A percentile compares a stretch with the other conserved stretches of the same genome.
These are phyloP conservation scores for Propsilocerus akamusi DNA, from an alignment of 1,140 invertebrate genomes.

Conservation along the genomic window DNA sequence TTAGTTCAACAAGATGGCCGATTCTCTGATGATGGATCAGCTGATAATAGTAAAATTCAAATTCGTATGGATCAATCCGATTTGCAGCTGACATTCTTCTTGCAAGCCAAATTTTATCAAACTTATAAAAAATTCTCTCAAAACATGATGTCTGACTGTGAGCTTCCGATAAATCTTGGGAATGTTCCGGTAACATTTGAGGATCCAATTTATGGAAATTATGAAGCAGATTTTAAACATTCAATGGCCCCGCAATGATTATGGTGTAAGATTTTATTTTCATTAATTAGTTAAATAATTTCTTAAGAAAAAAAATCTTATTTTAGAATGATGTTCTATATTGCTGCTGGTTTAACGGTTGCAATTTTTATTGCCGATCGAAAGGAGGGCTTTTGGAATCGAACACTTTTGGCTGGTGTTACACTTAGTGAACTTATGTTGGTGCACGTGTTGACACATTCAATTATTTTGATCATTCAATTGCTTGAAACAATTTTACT, in stretches of 20 bases:
- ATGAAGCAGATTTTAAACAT: slow-evolving; percentile 39
- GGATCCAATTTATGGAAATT: slow-evolving; percentile 47
- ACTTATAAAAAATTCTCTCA: slow-evolving; percentile 37
- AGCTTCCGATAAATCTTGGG: slow-evolving; percentile 29
- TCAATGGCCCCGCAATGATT: slow-evolving; percentile 63
- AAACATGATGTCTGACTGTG: slow-evolving; percentile 34
- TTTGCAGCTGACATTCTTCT: slow-evolving; percentile 44
- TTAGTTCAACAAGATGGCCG: slow-evolving; percentile 32
- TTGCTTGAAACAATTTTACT: slow-evolving; percentile 35
- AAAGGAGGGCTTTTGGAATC: slow-evolving; percentile 56
- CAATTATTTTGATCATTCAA: slow-evolving; percentile 53
- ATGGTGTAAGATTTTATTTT: slow-evolving; percentile 34
- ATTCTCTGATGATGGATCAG: slow-evolving; percentile 24
- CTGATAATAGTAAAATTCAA: slow-evolving; percentile 36
- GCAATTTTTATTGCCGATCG: slow-evolving; percentile 64
- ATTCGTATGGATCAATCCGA: slow-evolving; percentile 31
- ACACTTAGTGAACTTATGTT: slow-evolving; percentile 43
- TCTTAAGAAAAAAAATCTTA: neutral
- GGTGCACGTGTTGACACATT: slow-evolving; percentile 58
- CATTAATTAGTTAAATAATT: neutral
- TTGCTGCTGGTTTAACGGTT: slow-evolving; percentile 58
- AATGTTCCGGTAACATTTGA: slow-evolving; percentile 42
- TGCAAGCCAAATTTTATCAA: slow-evolving; percentile 39
- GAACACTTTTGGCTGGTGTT: slow-evolving; percentile 55
- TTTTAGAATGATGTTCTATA: slow-evolving; percentile 55